These are phyloP conservation scores for Drosophila algonquin DNA, from an alignment of 2,888 invertebrate genomes.

Conservation along the genomic window DNA sequence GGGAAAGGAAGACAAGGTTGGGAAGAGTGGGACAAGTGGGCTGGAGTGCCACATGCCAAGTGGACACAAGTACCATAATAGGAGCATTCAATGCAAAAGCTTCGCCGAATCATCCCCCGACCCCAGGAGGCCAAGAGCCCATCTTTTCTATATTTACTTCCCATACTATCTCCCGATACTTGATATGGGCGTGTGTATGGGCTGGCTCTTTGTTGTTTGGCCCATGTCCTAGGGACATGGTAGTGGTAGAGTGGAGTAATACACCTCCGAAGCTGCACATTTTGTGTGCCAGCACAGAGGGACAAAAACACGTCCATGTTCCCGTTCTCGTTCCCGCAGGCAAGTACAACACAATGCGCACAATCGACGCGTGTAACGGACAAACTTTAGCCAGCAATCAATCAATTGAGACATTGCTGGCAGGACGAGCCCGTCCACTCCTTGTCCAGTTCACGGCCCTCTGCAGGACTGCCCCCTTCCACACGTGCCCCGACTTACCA, in stretches of 20 bases:
- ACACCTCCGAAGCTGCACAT: background rate
- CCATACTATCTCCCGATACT: constrained; percentile 38
- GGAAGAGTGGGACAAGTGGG: constrained; percentile 17
- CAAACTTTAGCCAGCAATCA: constrained; percentile 70
- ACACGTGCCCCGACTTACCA: constrained; percentile 69
- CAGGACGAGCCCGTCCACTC: constrained; percentile 19
- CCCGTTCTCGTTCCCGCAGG: constrained; percentile 44
- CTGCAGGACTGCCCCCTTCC: background rate
- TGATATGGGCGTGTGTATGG: constrained; percentile 55
- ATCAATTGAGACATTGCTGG: constrained; percentile 64
- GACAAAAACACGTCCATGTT: constrained; percentile 31
- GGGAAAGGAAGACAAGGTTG: constrained; percentile 14
- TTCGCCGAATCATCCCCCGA: background rate
- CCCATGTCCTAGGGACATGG: background rate
- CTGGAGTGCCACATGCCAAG: constrained; percentile 45
- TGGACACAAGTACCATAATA: constrained; percentile 34
- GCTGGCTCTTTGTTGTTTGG: constrained; percentile 25
- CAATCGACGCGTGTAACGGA: constrained; percentile 64
- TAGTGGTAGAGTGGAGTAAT: background rate
- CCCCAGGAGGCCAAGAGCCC: background rate
- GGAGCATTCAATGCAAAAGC: constrained; percentile 50
- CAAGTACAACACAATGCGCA: constrained; percentile 68
- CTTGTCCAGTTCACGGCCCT: constrained; percentile 30
- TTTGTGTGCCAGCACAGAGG: background rate
- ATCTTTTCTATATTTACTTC: background rate